Conservation (phyloP, 1,140 invertebrate species). For the Cotesia glomerata region DNA sequence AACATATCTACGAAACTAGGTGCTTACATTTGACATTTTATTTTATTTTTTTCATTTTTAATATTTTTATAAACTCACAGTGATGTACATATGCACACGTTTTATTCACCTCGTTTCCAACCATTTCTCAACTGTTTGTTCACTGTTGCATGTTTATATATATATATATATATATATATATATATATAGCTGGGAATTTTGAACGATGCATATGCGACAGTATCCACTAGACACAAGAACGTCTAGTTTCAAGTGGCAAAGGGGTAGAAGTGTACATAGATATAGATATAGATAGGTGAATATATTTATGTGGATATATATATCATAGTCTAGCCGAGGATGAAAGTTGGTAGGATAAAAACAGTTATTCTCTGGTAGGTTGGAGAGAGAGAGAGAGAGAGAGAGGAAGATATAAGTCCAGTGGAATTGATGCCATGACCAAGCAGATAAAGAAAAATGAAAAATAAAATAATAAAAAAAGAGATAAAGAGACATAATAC, state of each 20-base stretch:
- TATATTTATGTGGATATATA: neutral
- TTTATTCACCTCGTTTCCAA: constrained; percentile 6
- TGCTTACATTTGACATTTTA: too few species aligned
- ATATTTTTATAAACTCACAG: constrained; percentile 10
- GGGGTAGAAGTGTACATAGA: constrained; percentile 5
- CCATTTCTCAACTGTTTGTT: constrained; percentile 14
- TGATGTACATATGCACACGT: neutral
- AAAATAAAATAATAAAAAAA: neutral
- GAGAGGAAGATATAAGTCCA: neutral
- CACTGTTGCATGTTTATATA: neutral
- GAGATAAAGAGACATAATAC: too few species aligned
- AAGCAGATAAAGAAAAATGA: neutral
- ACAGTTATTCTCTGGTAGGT: too few species aligned
- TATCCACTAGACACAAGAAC: constrained; percentile 42
- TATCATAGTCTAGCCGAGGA: constrained; percentile 2
- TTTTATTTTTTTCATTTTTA: neutral
- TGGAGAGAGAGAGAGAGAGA: too few species aligned
- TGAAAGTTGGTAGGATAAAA: constrained; percentile 19
- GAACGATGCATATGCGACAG: constrained; percentile 36
- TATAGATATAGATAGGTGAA: neutral
- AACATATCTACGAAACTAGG: too few species aligned
- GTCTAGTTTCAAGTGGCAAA: constrained; percentile 46
- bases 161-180: constrained; percentile 20
- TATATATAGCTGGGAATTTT: constrained; percentile 27
- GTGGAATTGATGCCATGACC: neutral